phyloP scores from a whole-genome alignment of 2,113 vertebrate genomes.

The Passer domesticus region DNA sequence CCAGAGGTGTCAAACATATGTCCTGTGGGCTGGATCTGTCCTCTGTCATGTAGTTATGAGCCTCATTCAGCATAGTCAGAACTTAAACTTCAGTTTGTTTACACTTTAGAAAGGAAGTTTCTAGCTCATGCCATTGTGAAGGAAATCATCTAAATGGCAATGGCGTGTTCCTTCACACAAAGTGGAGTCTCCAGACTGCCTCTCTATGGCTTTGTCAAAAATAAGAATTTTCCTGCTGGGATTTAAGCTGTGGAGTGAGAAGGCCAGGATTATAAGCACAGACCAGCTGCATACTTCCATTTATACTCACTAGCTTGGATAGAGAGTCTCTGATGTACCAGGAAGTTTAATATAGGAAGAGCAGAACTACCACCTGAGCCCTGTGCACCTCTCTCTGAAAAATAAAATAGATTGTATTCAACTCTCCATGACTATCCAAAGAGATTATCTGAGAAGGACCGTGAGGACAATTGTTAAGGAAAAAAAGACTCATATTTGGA shows the following conservation, averaged over 20 bases:
- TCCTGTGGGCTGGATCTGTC: not conserved
- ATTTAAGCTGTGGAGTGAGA: not conserved
- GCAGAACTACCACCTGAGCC: not conserved
- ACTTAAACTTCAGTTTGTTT: slow-evolving; percentile 16
- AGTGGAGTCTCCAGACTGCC: not conserved
- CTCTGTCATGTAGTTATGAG: slow-evolving; percentile 37
- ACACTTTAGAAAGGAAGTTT: not conserved
- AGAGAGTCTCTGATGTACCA: not conserved
- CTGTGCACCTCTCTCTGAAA: not conserved
- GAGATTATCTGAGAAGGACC: not conserved
- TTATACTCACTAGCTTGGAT: not conserved
- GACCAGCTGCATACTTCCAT: not conserved
- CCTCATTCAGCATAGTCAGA: not conserved
- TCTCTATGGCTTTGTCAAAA: not conserved
- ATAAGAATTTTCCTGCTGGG: not conserved
- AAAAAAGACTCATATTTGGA: not conserved
- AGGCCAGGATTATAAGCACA: not conserved
- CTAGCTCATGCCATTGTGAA: not conserved
- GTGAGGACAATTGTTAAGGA: not conserved
- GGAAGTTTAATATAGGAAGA: not conserved
- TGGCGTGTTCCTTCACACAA: not conserved
- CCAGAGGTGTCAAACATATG: not conserved
- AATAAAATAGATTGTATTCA: not conserved
- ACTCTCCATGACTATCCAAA: not conserved
- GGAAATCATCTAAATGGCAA: not conserved